A percentile compares a stretch with the other conserved stretches of the same genome.
These are phyloP conservation scores for Pediacus dermestoides DNA, from an alignment of 2,888 invertebrate genomes.

Conservation along the genomic window DNA sequence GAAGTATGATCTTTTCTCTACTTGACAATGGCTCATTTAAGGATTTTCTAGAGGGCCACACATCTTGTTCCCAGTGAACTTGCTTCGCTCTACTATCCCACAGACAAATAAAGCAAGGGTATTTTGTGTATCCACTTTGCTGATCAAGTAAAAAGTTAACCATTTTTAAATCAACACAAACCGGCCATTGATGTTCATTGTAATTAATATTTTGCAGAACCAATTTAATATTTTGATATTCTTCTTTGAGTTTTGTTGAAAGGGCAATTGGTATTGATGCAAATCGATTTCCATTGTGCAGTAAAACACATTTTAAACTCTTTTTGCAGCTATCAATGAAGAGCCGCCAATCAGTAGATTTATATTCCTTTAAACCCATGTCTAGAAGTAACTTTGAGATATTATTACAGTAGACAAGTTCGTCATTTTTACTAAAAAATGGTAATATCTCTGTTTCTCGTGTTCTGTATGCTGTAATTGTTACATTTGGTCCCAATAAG, in stretches of 20 bases:
- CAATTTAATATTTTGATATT: slow-evolving; percentile 12
- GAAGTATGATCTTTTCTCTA: too few relatives aligned
- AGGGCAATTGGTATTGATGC: slow-evolving; percentile 21
- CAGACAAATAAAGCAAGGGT: slow-evolving; percentile 27
- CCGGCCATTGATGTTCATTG: slow-evolving; percentile 14
- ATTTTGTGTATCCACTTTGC: slow-evolving; percentile 29
- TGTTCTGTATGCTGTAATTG: too few relatives aligned
- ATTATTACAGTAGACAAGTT: slow-evolving; percentile 20
- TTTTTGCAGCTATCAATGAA: slow-evolving; percentile 26
- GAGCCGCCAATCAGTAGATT: slow-evolving; percentile 23
- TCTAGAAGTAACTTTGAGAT: slow-evolving; percentile 15
- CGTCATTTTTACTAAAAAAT: slow-evolving; percentile 20
- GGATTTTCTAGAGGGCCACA: too few relatives aligned
- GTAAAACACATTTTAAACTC: slow-evolving; percentile 23
- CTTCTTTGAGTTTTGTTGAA: slow-evolving; percentile 17
- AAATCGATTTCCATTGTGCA: slow-evolving; percentile 22
- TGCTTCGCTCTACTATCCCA: slow-evolving; percentile 30
- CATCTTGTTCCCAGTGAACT: slow-evolving; percentile 20
- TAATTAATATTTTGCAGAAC: slow-evolving; percentile 19
- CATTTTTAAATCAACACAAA: slow-evolving; percentile 17
- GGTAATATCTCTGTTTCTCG: slow-evolving; percentile 15
- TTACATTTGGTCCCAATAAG: too few relatives aligned
- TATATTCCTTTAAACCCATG: slow-evolving; percentile 21
- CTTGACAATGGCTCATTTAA: too few relatives aligned
- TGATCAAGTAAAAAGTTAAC: slow-evolving; percentile 24